Percentiles rank a stretch among this genome's conserved stretches.
These are phyloP conservation scores for Styela plicata DNA, from an alignment of 23 tunicate genomes.

Conservation along the genomic window DNA sequence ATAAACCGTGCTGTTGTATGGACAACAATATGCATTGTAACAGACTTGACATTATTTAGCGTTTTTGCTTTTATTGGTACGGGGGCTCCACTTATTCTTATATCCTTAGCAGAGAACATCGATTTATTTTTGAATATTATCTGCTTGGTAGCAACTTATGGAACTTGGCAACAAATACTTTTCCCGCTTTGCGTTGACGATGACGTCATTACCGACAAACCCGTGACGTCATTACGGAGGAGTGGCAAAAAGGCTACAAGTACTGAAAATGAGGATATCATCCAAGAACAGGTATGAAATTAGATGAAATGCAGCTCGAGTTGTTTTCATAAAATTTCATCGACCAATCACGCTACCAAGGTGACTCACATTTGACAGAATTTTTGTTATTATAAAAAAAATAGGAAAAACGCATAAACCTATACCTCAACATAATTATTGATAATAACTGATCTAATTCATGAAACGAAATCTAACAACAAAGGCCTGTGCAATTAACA, in stretches of 20 bases:
- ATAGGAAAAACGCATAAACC: too few relatives aligned
- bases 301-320: too few relatives aligned
- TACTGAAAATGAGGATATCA: too few relatives aligned
- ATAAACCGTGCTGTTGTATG: slow-evolving; percentile 56
- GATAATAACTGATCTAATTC: too few relatives aligned
- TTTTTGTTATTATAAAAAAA: too few relatives aligned
- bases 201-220: neutral
- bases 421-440: too few relatives aligned
- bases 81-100: slow-evolving; percentile 58
- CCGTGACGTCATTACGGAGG: neutral
- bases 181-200: slow-evolving; percentile 27
- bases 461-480: too few relatives aligned
- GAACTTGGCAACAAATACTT: slow-evolving; percentile 55
- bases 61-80: slow-evolving; percentile 37
- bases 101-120: slow-evolving; percentile 37
- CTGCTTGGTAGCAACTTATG: slow-evolving; percentile 57
- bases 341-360: too few relatives aligned
- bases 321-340: too few relatives aligned
- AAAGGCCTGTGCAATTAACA: too few relatives aligned
- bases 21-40: slow-evolving; percentile 50
- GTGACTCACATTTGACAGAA: too few relatives aligned
- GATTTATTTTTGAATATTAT: slow-evolving; percentile 53
- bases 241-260: neutral
- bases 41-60: slow-evolving; percentile 48
- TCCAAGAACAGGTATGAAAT: too few relatives aligned